Conservation (phyloP, 2,113 vertebrate species). For the Gnathonemus echidnorhynchus region DNA sequence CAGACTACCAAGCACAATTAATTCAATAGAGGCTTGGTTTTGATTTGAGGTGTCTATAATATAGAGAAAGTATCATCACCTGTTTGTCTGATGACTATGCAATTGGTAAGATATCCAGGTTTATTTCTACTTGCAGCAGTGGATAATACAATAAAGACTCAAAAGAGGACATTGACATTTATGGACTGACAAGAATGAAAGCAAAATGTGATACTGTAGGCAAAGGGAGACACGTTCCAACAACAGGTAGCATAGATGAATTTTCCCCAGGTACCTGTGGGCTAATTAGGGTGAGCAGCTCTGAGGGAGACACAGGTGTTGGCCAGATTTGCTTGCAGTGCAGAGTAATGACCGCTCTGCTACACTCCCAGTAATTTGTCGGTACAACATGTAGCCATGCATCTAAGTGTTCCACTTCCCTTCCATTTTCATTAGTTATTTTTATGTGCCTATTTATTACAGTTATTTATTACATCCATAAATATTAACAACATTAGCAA, state of each 20-base stretch:
- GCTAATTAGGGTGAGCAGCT: slow-evolving; percentile 98
- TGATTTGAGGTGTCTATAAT: not conserved
- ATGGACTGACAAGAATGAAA: not conserved
- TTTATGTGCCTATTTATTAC: slow-evolving; percentile 69
- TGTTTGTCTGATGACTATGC: not conserved
- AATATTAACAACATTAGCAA: slow-evolving; percentile 85
- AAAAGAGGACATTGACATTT: not conserved
- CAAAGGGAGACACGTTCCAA: slow-evolving; percentile 31
- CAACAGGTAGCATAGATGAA: slow-evolving; percentile 62
- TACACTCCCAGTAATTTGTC: slow-evolving; percentile 83
- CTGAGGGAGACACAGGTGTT: slow-evolving; percentile 77
- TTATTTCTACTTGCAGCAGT: not conserved
- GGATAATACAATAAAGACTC: not conserved
- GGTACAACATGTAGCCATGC: slow-evolving; percentile 81
- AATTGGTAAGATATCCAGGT: not conserved
- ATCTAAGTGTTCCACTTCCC: slow-evolving; percentile 81
- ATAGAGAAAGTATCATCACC: not conserved
- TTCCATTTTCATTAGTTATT: slow-evolving; percentile 71
- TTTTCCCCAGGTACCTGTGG: slow-evolving; percentile 79
- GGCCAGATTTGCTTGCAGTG: slow-evolving; percentile 68
- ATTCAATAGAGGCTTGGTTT: not conserved
- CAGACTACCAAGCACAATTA: not conserved
- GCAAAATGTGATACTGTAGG: not conserved
- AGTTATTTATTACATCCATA: slow-evolving; percentile 88
- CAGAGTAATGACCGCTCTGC: slow-evolving; percentile 73